phyloP scores from a whole-genome alignment of 2,797 vertebrate genomes.

The Allobates femoralis region DNA sequence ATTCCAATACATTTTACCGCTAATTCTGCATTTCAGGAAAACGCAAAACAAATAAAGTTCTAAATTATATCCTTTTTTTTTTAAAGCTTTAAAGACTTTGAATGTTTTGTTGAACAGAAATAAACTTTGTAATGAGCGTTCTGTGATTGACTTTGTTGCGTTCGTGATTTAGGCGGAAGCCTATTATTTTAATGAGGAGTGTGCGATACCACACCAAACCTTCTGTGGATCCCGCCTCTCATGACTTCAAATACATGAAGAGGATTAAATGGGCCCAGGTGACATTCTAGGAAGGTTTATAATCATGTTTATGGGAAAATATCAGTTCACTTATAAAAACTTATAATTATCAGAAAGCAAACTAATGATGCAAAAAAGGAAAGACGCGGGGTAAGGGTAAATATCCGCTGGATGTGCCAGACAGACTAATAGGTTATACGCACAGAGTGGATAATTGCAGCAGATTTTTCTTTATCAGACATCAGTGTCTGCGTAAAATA shows the following conservation, averaged over 20 bases:
- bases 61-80: too few species aligned
- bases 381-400: neutral
- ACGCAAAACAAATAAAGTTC: too few species aligned
- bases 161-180: neutral
- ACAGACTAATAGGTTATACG: too few species aligned
- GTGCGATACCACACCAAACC: neutral
- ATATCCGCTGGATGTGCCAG: too few species aligned
- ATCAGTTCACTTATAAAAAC: neutral
- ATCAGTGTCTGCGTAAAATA: too few species aligned
- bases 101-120: neutral
- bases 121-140: neutral
- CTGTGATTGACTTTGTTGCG: neutral
- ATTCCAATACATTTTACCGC: too few species aligned
- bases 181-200: conserved; percentile 2
- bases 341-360: neutral
- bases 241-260: neutral
- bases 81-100: too few species aligned
- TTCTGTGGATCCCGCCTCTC: neutral
- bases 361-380: neutral
- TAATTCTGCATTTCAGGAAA: too few species aligned
- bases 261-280: neutral
- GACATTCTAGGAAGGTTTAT: neutral
- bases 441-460: too few species aligned
- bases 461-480: too few species aligned
- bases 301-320: neutral